These are phyloP conservation scores for Bunonema sp. DNA, from an alignment of 2,888 invertebrate species.

Conservation along the genomic window DNA sequence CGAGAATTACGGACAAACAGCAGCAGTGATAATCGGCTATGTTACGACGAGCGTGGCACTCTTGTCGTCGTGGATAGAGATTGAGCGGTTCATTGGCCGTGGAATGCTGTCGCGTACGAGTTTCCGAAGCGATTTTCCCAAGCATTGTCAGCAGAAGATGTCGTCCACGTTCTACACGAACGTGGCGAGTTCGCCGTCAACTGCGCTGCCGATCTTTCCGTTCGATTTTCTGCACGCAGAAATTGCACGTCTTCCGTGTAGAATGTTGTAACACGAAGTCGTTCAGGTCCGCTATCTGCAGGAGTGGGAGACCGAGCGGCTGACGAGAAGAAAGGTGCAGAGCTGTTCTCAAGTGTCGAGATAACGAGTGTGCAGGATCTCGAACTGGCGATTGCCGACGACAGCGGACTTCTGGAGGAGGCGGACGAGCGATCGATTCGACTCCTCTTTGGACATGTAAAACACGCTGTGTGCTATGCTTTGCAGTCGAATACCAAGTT, in stretches of 20 bases:
- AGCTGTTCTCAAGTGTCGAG: background rate
- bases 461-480: background rate
- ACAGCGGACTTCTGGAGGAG: background rate
- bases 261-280: background rate
- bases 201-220: too few species aligned
- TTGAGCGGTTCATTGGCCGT: too few species aligned
- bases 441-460: conserved; percentile 8
- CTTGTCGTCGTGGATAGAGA: too few species aligned
- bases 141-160: too few species aligned
- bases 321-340: conserved; percentile 1
- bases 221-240: conserved; percentile 34
- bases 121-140: too few species aligned
- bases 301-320: conserved; percentile 2
- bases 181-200: too few species aligned
- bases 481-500: background rate
- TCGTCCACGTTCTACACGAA: too few species aligned
- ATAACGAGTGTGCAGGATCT: background rate
- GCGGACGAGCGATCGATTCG: background rate
- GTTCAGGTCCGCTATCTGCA: background rate
- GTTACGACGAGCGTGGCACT: too few species aligned
- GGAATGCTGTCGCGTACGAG: too few species aligned
- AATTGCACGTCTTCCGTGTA: conserved; percentile 7
- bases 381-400: background rate
- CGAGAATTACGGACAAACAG: too few species aligned
- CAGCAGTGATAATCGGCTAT: too few species aligned